Evolutionary conservation across 1,140 invertebrate genomes (phyloP).

Genomic region (Megathymus violae): DNA sequence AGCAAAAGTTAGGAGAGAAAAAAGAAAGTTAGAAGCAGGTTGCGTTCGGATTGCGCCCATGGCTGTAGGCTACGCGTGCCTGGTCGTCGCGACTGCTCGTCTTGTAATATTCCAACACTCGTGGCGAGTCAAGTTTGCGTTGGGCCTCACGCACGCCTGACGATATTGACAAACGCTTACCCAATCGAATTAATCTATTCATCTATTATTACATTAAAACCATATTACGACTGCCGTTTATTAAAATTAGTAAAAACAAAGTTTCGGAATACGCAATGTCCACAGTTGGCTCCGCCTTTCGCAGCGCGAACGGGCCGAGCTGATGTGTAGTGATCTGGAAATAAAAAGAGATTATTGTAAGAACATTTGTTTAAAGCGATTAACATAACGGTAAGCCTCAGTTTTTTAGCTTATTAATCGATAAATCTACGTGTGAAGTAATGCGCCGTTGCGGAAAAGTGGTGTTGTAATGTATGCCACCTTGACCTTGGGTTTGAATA

Average conservation of each 20-base stretch:
- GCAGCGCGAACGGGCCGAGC: slow-evolving; percentile 8
- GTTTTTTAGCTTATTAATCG: slow-evolving; percentile 26
- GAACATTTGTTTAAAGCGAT: slow-evolving; percentile 30
- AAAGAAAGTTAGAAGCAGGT: no score
- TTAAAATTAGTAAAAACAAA: slow-evolving; percentile 35
- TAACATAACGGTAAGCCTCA: slow-evolving; percentile 21
- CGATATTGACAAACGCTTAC: slow-evolving; percentile 27
- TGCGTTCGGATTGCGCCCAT: slow-evolving; percentile 65
- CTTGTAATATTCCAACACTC: slow-evolving; percentile 42
- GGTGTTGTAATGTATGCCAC: neutral
- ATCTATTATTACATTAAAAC: neutral
- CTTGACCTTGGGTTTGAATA: slow-evolving; percentile 22
- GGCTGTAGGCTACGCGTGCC: slow-evolving; percentile 69
- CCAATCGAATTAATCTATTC: no score
- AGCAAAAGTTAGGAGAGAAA: slow-evolving; percentile 12
- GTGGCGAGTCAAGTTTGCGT: slow-evolving; percentile 50
- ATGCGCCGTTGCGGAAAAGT: slow-evolving; percentile 18
- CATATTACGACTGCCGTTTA: slow-evolving; percentile 37
- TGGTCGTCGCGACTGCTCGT: slow-evolving; percentile 45
- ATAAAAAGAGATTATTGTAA: slow-evolving; percentile 30
- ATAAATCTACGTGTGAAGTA: slow-evolving; percentile 25
- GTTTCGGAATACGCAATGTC: slow-evolving; percentile 50
- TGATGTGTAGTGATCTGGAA: slow-evolving; percentile 19
- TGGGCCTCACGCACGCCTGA: slow-evolving; percentile 58
- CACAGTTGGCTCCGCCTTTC: slow-evolving; percentile 37